A percentile compares a stretch with the other conserved stretches of the same genome.
These are phyloP conservation scores for Galaxea fascicularis DNA, from an alignment of 92 coral and sea anemone species.

Conservation along the genomic window DNA sequence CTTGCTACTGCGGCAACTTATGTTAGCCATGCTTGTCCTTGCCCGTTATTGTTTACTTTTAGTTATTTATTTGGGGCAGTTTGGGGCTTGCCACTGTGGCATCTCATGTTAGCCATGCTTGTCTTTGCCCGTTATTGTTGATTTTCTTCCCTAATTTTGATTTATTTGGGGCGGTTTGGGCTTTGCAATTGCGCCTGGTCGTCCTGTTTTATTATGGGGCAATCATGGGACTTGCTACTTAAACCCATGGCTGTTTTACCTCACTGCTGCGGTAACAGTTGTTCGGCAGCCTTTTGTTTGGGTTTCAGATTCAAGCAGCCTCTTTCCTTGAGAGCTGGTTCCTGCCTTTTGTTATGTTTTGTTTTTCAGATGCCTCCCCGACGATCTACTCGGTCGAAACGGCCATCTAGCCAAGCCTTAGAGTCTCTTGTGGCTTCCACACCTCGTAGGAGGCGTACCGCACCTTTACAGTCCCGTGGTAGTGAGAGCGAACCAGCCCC, in stretches of 20 bases:
- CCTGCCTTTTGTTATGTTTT: neutral
- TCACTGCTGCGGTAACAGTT: constrained; percentile 11
- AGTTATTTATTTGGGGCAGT: neutral
- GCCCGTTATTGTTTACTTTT: neutral
- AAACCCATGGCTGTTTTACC: neutral
- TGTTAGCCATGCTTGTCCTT: too few relatives aligned
- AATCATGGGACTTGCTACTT: neutral
- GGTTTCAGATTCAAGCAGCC: constrained; percentile 6
- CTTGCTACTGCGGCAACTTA: too few relatives aligned
- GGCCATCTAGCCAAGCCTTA: constrained; percentile 31
- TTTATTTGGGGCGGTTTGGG: neutral
- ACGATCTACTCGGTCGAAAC: constrained; percentile 24
- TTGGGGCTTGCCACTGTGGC: constrained; percentile 21
- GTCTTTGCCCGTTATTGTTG: constrained; percentile 22
- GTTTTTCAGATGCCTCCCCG: too few relatives aligned
- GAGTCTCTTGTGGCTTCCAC: constrained; percentile 14
- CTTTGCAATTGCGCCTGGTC: constrained; percentile 9
- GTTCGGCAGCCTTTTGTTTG: neutral
- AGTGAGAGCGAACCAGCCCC: constrained; percentile 3
- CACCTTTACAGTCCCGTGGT: neutral
- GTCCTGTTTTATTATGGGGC: constrained; percentile 4
- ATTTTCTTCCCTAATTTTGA: neutral
- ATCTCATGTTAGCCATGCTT: too few relatives aligned
- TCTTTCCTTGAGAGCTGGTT: neutral
- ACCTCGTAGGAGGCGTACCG: constrained; percentile 10